These are phyloP conservation scores for Zapornia atra DNA, from an alignment of 2,113 vertebrate species.

Conservation along the genomic window DNA sequence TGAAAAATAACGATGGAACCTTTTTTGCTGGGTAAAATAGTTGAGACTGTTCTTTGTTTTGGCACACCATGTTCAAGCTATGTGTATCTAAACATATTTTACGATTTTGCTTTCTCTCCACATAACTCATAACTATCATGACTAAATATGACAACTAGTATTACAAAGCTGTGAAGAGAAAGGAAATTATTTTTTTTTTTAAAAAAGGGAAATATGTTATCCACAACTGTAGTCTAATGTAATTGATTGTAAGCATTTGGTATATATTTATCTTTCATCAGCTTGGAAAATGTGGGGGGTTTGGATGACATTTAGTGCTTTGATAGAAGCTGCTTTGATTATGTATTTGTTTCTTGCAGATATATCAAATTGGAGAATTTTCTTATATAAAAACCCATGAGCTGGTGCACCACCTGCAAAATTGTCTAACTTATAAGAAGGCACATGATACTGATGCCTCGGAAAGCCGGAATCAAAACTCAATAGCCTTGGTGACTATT, in stretches of 20 bases:
- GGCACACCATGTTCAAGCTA: background rate
- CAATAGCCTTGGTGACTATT: no score
- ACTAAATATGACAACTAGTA: background rate
- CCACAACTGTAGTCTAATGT: background rate
- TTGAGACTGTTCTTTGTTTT: background rate
- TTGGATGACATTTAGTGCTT: background rate
- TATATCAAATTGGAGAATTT: background rate
- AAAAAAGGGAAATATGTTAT: background rate
- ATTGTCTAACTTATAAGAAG: background rate
- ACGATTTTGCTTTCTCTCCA: background rate
- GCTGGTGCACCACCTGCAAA: background rate
- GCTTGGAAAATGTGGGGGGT: background rate
- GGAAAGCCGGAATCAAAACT: no score
- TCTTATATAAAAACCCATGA: background rate
- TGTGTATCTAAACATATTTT: background rate
- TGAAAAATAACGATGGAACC: accelerated
- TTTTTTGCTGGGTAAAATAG: background rate
- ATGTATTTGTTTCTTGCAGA: background rate
- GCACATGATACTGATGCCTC: accelerated
- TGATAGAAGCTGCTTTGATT: background rate
- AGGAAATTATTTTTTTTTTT: background rate
- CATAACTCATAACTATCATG: background rate
- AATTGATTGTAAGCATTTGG: background rate
- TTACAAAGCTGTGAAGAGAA: background rate
- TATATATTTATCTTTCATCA: background rate